Percentiles rank a stretch among this genome's conserved stretches.
Evolutionary conservation across 2,888 invertebrate genomes (phyloP).

Genomic region (Acrobasis consociella): DNA sequence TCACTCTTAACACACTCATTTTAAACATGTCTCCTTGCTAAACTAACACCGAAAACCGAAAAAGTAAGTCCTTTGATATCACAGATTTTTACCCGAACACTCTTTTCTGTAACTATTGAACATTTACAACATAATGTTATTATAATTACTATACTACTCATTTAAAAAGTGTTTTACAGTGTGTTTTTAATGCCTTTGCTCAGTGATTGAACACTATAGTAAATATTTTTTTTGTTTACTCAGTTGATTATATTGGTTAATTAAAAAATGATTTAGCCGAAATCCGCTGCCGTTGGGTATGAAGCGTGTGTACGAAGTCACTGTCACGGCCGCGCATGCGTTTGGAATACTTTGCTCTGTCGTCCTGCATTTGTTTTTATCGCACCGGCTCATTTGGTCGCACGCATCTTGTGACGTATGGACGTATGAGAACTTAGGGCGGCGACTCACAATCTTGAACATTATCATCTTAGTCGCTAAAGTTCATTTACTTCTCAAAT

Average conservation of each 20-base stretch:
- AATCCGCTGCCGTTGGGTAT: neutral
- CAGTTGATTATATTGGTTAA: too few species aligned
- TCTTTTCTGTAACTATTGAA: neutral
- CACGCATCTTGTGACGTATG: conserved; percentile 2
- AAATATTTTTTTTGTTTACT: too few species aligned
- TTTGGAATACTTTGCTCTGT: conserved; percentile 30
- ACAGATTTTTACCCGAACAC: neutral
- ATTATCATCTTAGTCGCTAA: neutral
- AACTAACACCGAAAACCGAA: neutral
- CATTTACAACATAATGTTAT: neutral
- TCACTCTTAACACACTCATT: conserved; percentile 10
- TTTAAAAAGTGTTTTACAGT: neutral
- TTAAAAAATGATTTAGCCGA: too few species aligned
- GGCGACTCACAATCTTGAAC: neutral
- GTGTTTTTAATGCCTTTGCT: neutral
- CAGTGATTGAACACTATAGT: neutral
- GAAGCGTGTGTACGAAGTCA: neutral
- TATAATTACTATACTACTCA: neutral
- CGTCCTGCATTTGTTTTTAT: conserved; percentile 41
- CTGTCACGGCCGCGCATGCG: conserved; percentile 21
- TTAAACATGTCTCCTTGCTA: neutral
- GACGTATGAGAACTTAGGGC: neutral
- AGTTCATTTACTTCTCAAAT: too few species aligned
- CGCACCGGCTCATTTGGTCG: conserved; percentile 26
- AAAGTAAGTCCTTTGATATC: neutral